Evolutionary conservation across 1,140 invertebrate genomes (phyloP), one percentile per base, ranked within the genome.

Genomic region (Idris sp.): DNA sequence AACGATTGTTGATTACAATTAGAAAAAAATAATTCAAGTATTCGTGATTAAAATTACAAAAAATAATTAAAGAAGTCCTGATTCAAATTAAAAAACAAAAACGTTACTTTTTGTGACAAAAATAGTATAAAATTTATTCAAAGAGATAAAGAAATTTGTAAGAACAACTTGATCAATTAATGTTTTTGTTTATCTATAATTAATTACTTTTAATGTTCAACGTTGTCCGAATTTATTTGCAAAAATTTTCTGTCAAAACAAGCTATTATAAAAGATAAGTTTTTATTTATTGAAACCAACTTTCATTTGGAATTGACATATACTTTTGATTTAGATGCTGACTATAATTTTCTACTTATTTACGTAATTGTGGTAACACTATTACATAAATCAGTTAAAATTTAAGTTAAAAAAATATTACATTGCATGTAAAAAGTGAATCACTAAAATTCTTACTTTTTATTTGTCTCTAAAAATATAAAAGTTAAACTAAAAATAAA

Each of bases 301-400:
- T 68, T 68, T 13, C 53, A 49, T 49, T 58, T 58, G 11, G 26
- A 26, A 36, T 18, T 54, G 36, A 49, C 33, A 58, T 67, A 54
- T 38, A 14, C 25, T 28, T 11, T 40, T 41, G 11, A 8, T 10
- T 56, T 40, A 30, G 8, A 26, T 31, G 28, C 33, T 51, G 14
- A 7, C 33, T 51, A 36, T 44, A 68, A 68, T 68, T 68, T 58
- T 48, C 53, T 13, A 49, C 43, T 41, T 10, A 48, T 67, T 68
- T 68, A 49, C 64, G 64, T 54, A 68, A 68, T 35, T 26, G 26
- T 26, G 6, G 38, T 44, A 64, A 44, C 36, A 43, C 58, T 43
- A n/a, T 62, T 64, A 53, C 38, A 64, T 64, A 64, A 64, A 53
- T 53, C 14, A 33, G 35, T 26, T 18, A 19, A 31, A 49, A 33